These are phyloP conservation scores for Napeogenes sylphis DNA, from an alignment of 2,888 invertebrate genomes.

Conservation along the genomic window DNA sequence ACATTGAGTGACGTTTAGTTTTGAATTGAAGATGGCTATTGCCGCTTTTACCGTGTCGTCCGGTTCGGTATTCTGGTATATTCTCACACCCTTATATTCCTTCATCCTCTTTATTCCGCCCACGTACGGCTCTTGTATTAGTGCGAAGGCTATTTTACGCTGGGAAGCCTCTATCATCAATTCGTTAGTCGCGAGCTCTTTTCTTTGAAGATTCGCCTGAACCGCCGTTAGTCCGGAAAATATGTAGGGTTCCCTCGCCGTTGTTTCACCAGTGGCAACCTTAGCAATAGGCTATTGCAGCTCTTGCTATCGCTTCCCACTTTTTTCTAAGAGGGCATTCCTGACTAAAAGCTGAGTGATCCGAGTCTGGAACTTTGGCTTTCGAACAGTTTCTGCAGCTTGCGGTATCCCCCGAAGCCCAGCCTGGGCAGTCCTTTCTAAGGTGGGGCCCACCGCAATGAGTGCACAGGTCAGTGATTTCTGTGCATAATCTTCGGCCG, in stretches of 20 bases:
- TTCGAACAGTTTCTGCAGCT: constrained; percentile 16
- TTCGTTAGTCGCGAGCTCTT: constrained; percentile 15
- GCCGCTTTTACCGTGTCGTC: background rate
- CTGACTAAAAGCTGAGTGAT: constrained; percentile 19
- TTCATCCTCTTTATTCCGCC: background rate
- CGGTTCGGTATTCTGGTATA: background rate
- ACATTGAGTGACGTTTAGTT: background rate
- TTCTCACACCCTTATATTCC: constrained; percentile 4
- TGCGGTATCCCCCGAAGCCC: background rate
- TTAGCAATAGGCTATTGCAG: background rate
- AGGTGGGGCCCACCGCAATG: constrained; percentile 4
- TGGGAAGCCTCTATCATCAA: constrained; percentile 11
- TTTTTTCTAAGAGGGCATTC: constrained; percentile 17
- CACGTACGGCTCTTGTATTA: constrained; percentile 10
- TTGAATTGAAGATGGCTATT: background rate
- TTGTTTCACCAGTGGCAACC: background rate
- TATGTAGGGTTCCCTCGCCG: no score
- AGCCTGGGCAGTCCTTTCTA: constrained; percentile 8
- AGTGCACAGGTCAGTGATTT: background rate
- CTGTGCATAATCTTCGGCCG: background rate
- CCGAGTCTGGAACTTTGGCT: constrained; percentile 5
- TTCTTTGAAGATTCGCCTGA: constrained; percentile 21
- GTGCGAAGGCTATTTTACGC: constrained; percentile 6
- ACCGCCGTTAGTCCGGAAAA: background rate
- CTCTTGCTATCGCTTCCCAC: constrained; percentile 26